phyloP scores from a whole-genome alignment of 1,140 invertebrate species.

The Drosophila seguyi region DNA sequence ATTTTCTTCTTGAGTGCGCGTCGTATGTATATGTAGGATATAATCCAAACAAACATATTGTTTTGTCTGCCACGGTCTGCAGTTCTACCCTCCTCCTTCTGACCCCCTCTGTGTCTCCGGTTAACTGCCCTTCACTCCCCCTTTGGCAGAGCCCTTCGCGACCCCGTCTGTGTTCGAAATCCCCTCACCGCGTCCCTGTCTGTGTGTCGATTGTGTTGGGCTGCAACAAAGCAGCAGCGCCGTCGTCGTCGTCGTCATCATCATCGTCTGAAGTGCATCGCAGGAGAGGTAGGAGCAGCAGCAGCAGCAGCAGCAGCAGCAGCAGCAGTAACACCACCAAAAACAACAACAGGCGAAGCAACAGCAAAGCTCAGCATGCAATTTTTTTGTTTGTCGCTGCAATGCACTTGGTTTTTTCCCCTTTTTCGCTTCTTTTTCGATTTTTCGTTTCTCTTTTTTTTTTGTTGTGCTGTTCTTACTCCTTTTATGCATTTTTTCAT shows the following conservation, averaged over 20 bases:
- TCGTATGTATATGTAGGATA: constrained; percentile 47
- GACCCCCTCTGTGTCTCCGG: constrained; percentile 17
- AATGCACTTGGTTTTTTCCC: constrained; percentile 58
- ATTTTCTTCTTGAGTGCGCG: not conserved
- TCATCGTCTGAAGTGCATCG: constrained; percentile 73
- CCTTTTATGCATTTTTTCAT: constrained; percentile 18
- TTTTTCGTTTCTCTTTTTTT: constrained; percentile 34
- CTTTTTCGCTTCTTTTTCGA: constrained; percentile 42
- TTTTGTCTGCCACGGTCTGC: constrained; percentile 80
- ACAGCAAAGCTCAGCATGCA: constrained; percentile 68
- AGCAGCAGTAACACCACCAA: constrained; percentile 15
- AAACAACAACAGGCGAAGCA: constrained; percentile 16
- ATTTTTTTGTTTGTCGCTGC: constrained; percentile 53
- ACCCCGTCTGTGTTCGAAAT: constrained; percentile 25
- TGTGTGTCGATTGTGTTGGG: constrained; percentile 74
- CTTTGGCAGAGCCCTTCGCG: constrained; percentile 23
- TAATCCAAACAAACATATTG: constrained; percentile 84
- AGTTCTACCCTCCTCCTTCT: constrained; percentile 19
- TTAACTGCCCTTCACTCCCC: constrained; percentile 17
- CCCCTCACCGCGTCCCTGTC: constrained; percentile 50
- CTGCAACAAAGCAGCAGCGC: constrained; percentile 53
- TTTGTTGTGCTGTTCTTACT: not conserved
- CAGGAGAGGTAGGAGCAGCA: constrained; percentile 53
- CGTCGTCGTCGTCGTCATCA: constrained; percentile 51
- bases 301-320: constrained; percentile 19